These are phyloP conservation scores for Cuculus canorus DNA, from an alignment of 2,797 vertebrate genomes.

Conservation along the genomic window DNA sequence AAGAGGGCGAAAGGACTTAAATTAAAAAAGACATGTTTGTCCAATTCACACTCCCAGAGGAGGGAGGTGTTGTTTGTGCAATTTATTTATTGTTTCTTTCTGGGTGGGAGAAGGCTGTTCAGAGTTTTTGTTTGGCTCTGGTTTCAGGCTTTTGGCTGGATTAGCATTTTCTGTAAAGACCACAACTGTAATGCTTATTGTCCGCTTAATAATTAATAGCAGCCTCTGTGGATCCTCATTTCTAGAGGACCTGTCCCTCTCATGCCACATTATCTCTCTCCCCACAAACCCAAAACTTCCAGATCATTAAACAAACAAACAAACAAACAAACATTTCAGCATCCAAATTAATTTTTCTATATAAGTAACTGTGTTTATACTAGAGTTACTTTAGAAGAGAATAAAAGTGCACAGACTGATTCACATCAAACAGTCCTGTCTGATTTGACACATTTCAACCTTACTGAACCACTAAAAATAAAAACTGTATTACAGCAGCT, in stretches of 20 bases:
- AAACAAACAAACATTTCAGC: background rate
- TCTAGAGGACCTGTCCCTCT: background rate
- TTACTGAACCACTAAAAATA: constrained; percentile 53
- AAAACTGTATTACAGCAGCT: constrained; percentile 66
- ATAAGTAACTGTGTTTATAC: background rate
- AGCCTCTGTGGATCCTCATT: background rate
- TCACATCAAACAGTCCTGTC: constrained; percentile 53
- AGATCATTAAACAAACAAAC: background rate
- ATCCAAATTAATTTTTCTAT: constrained; percentile 26
- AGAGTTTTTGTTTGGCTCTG: background rate
- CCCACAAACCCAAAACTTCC: background rate
- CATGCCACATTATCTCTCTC: background rate
- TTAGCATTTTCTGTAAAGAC: constrained; percentile 11
- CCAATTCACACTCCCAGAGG: background rate
- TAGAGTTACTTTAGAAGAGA: constrained; percentile 51
- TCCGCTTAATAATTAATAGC: constrained; percentile 38
- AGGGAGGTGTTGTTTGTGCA: background rate
- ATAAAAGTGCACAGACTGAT: constrained; percentile 50
- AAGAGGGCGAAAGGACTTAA: background rate
- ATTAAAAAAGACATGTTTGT: background rate
- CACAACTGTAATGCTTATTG: constrained; percentile 7
- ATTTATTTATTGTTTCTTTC: background rate
- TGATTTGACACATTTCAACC: constrained; percentile 55
- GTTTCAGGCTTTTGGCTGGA: background rate
- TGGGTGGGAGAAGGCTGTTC: background rate